Conservation (phyloP, 2,113 vertebrate species). For the Dasyprocta punctata region DNA sequence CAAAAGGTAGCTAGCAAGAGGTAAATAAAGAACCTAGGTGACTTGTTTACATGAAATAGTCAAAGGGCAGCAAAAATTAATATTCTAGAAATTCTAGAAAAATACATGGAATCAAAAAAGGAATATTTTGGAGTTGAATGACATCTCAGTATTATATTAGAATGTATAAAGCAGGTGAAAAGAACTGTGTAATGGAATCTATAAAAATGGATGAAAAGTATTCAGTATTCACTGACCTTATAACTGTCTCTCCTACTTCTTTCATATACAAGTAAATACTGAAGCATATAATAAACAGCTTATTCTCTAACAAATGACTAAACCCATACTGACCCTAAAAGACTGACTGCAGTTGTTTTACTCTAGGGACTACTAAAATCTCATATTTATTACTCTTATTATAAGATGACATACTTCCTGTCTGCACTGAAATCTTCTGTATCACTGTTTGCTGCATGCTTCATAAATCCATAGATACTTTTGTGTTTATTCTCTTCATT, state of each 20-base stretch:
- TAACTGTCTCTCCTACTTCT: neutral
- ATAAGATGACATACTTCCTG: neutral
- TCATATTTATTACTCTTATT: neutral
- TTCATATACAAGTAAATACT: neutral
- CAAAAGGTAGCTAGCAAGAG: neutral
- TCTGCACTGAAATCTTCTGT: neutral
- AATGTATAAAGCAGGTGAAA: neutral
- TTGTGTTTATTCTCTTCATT: conserved; percentile 1
- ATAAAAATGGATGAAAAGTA: neutral
- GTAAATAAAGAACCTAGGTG: neutral
- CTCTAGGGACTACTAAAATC: neutral
- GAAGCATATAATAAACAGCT: neutral
- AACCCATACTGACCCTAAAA: neutral
- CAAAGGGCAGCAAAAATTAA: neutral
- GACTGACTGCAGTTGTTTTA: neutral
- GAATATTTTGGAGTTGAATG: neutral
- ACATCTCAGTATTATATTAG: neutral
- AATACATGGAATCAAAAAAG: neutral
- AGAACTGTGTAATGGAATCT: neutral
- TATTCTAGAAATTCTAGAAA: neutral
- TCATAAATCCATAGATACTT: neutral
- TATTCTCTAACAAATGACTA: neutral
- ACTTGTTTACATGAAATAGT: neutral
- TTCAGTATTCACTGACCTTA: neutral
- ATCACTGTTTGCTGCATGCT: neutral